Percentiles rank a stretch among this genome's conserved stretches.
Conservation (phyloP, 1,140 invertebrate genomes). For the Atta texana region DNA sequence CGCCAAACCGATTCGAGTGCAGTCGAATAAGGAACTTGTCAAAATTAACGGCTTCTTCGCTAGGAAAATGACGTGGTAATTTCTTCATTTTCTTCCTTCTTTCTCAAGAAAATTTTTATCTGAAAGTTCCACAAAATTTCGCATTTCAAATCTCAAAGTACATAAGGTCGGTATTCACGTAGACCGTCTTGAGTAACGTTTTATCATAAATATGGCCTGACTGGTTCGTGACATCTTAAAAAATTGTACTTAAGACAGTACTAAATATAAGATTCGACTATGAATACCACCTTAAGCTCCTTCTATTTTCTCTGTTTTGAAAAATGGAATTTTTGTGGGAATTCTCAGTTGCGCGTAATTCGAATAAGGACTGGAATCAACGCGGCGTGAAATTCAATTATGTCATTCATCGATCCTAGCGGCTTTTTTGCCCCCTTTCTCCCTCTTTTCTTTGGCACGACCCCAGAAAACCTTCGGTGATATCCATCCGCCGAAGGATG, state of each 20-base stretch:
- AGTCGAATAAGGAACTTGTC: neutral
- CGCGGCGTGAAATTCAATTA: constrained; percentile 85
- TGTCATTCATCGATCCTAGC: constrained; percentile 80
- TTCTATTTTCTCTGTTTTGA: neutral
- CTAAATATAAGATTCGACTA: too few species aligned
- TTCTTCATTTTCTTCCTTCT: neutral
- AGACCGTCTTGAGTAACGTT: too few species aligned
- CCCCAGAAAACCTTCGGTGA: constrained; percentile 66
- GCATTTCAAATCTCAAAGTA: neutral
- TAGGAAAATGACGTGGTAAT: neutral
- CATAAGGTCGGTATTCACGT: too few species aligned
- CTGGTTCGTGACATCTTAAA: too few species aligned
- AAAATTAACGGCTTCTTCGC: constrained; percentile 31
- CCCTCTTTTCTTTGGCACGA: neutral
- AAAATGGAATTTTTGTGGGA: constrained; percentile 49
- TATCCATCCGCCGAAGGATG: constrained; percentile 77
- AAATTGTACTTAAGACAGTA: too few species aligned
- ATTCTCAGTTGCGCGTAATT: neutral
- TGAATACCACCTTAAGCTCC: too few species aligned
- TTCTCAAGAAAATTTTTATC: neutral
- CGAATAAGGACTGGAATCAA: constrained; percentile 67
- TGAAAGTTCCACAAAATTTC: neutral
- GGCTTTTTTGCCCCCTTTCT: constrained; percentile 43
- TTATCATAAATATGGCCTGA: too few species aligned
- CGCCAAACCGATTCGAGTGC: constrained; percentile 30